Percentiles rank a stretch among this genome's conserved stretches.
phyloP scores from a whole-genome alignment of 2,888 invertebrate species.

The Cephus pulcher region DNA sequence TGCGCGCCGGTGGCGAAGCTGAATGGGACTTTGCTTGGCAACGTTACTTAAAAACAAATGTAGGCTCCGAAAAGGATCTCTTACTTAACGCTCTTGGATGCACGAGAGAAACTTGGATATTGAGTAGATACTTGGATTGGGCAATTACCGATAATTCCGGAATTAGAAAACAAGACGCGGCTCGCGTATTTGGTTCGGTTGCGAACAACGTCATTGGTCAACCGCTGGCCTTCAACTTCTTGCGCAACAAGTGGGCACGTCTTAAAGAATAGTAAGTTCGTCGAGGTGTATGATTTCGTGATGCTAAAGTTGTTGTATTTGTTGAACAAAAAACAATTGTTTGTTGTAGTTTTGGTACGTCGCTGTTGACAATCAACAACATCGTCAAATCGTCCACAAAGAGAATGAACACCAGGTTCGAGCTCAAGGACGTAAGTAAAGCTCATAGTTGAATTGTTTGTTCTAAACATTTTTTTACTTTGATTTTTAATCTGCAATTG shows the following conservation, averaged over 20 bases:
- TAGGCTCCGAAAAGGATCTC: slow-evolving; percentile 84
- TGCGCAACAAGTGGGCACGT: slow-evolving; percentile 81
- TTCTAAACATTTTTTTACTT: slow-evolving; percentile 7
- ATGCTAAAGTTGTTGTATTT: not conserved
- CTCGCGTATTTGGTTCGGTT: slow-evolving; percentile 81
- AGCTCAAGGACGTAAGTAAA: slow-evolving; percentile 78
- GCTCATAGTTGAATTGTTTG: slow-evolving; percentile 4
- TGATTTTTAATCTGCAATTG: slow-evolving; percentile 10
- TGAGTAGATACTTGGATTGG: slow-evolving; percentile 82
- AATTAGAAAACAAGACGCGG: slow-evolving; percentile 86
- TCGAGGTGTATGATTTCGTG: not conserved
- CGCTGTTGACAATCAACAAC: slow-evolving; percentile 76
- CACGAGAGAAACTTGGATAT: slow-evolving; percentile 83
- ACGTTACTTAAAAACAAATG: slow-evolving; percentile 78
- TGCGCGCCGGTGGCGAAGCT: slow-evolving; percentile 82
- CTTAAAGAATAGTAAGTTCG: slow-evolving; percentile 78
- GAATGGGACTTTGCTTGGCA: slow-evolving; percentile 94
- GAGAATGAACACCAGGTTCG: slow-evolving; percentile 80
- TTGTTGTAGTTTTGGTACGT: slow-evolving; percentile 75
- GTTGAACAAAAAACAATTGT: slow-evolving; percentile 43
- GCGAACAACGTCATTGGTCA: slow-evolving; percentile 83
- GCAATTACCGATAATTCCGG: slow-evolving; percentile 79
- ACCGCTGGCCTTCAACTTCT: slow-evolving; percentile 82
- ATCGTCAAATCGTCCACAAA: slow-evolving; percentile 80
- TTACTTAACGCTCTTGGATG: slow-evolving; percentile 85